Evolutionary conservation across 2,888 invertebrate species (phyloP).

Genomic region (Amorpha juglandis): DNA sequence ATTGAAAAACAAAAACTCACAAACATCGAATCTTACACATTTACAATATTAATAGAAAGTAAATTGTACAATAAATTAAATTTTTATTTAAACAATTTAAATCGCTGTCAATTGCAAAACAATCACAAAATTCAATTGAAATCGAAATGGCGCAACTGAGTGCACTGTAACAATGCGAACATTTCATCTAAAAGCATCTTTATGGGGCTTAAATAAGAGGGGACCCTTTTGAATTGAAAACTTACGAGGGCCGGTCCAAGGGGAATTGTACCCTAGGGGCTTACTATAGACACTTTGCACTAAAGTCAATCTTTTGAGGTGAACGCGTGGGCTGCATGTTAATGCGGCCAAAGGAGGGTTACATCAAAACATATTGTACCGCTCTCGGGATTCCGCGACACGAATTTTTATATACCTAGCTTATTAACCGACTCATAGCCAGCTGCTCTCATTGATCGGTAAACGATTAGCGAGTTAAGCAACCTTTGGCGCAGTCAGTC

Average conservation of each 20-base stretch:
- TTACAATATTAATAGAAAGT: no score
- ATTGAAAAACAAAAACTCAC: no score
- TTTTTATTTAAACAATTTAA: background rate
- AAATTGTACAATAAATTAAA: no score
- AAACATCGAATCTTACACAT: no score
- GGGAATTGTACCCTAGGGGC: conserved; percentile 22
- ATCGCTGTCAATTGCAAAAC: background rate
- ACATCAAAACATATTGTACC: conserved; percentile 21
- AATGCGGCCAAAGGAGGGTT: conserved; percentile 24
- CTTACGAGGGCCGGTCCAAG: conserved; percentile 24
- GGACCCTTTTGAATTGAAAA: conserved; percentile 30
- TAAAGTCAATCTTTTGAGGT: conserved; percentile 29
- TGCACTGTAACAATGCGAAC: conserved; percentile 19
- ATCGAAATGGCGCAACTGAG: conserved; percentile 12
- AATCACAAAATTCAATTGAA: background rate
- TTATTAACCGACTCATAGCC: no score
- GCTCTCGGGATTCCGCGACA: conserved; percentile 5
- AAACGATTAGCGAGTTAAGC: no score
- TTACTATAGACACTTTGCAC: conserved; percentile 29
- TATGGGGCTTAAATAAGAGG: conserved; percentile 23
- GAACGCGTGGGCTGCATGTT: conserved; percentile 29
- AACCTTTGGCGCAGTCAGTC: no score
- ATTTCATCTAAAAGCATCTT: conserved; percentile 24
- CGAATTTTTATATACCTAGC: background rate
- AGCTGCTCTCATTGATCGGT: no score